These are phyloP conservation scores for Anser cygnoides DNA, from an alignment of 2,113 vertebrate genomes.

Conservation along the genomic window DNA sequence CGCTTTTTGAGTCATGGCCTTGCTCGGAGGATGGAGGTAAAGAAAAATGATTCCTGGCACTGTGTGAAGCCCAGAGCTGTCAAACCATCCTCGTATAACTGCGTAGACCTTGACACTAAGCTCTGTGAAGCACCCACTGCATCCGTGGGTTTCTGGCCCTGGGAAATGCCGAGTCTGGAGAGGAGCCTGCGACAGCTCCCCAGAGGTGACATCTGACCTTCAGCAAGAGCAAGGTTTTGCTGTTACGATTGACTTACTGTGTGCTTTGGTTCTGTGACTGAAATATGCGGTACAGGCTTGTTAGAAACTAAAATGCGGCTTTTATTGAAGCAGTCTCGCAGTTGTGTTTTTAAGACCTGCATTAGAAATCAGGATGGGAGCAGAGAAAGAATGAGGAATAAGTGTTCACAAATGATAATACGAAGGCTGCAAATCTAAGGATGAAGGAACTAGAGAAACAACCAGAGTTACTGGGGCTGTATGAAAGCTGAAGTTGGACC, in stretches of 20 bases:
- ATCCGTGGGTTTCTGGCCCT: background rate
- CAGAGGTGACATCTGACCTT: background rate
- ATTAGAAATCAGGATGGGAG: background rate
- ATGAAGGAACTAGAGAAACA: background rate
- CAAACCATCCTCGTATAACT: background rate
- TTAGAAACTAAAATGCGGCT: background rate
- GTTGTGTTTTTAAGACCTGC: background rate
- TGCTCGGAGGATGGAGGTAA: background rate
- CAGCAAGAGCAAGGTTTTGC: background rate
- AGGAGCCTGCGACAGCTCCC: background rate
- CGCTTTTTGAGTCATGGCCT: background rate
- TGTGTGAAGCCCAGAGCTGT: conserved; percentile 5
- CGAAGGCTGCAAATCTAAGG: background rate
- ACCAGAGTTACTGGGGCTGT: background rate
- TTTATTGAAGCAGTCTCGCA: background rate
- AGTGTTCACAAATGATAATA: background rate
- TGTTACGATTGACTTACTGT: background rate
- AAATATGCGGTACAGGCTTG: background rate
- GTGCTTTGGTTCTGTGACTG: background rate
- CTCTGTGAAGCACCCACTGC: background rate
- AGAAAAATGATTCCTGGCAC: background rate
- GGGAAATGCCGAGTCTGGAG: background rate
- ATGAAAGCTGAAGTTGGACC: background rate
- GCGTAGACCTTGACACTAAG: background rate
- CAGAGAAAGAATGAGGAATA: background rate